Evolutionary conservation across 2,888 invertebrate species (phyloP).

Genomic region (Junonia oenone): DNA sequence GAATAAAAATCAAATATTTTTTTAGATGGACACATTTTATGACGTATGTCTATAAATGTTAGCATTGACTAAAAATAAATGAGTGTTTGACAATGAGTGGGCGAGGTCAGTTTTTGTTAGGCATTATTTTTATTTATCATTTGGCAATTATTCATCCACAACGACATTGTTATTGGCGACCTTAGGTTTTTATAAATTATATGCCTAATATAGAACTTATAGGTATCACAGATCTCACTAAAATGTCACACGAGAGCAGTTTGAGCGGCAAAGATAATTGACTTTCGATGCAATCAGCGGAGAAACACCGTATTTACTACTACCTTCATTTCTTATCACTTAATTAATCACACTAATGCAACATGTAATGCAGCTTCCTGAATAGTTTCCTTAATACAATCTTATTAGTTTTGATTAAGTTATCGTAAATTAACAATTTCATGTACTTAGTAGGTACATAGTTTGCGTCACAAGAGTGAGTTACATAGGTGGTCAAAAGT

Average conservation of each 20-base stretch:
- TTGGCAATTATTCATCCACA: constrained; percentile 58
- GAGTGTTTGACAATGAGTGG: constrained; percentile 52
- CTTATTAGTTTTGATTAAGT: background rate
- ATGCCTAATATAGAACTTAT: background rate
- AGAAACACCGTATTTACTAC: constrained; percentile 22
- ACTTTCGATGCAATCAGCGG: constrained; percentile 16
- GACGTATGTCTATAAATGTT: constrained; percentile 20
- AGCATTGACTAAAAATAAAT: constrained; percentile 29
- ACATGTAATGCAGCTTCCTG: constrained; percentile 18
- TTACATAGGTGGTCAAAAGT: background rate
- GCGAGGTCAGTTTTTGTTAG: constrained; percentile 62
- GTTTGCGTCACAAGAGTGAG: background rate
- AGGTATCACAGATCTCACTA: background rate
- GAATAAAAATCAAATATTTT: background rate
- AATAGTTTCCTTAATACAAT: constrained; percentile 14
- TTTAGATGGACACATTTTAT: background rate
- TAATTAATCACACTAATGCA: constrained; percentile 33
- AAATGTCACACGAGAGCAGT: background rate
- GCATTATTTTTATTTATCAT: constrained; percentile 52
- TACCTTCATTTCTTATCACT: constrained; percentile 30
- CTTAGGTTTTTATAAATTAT: constrained; percentile 48
- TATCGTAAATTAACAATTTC: background rate
- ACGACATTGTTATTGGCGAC: constrained; percentile 64
- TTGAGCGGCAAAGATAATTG: constrained; percentile 9
- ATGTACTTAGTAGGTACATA: background rate